Conservation (phyloP, 2,113 vertebrate genomes). For the Marmota flaviventris region DNA sequence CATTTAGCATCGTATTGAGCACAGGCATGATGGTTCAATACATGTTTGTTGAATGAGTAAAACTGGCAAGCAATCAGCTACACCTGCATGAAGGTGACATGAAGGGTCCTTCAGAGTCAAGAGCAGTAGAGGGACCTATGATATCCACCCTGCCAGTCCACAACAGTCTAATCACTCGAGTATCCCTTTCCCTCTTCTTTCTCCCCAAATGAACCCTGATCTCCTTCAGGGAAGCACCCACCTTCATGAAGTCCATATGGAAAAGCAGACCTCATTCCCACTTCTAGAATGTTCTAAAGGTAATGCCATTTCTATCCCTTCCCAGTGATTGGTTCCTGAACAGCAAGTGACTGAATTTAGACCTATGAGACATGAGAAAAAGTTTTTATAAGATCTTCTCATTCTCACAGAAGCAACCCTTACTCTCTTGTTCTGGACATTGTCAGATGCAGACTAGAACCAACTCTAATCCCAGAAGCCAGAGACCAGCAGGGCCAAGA, state of each 20-base stretch:
- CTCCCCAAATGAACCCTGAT: neutral
- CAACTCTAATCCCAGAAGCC: neutral
- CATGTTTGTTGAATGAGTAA: neutral
- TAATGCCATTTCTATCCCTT: neutral
- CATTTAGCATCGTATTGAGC: neutral
- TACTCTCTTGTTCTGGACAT: neutral
- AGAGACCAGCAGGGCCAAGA: neutral
- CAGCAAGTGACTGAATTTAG: neutral
- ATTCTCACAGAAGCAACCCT: neutral
- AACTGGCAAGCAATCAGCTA: neutral
- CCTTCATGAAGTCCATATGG: neutral
- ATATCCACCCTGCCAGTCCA: neutral
- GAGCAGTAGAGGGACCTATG: neutral
- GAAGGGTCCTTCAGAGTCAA: neutral
- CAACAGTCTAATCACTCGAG: neutral
- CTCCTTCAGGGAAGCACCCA: neutral
- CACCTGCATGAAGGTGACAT: neutral
- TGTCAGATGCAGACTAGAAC: neutral
- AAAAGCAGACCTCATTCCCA: neutral
- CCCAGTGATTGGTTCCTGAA: neutral
- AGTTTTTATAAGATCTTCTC: neutral
- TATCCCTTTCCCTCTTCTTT: neutral
- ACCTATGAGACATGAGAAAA: neutral
- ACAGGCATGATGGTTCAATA: neutral
- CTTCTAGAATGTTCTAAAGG: neutral